Evolutionary conservation across 64 coral and sea anemone species (phyloP).

Genomic region (Dendronephthya gigantea): DNA sequence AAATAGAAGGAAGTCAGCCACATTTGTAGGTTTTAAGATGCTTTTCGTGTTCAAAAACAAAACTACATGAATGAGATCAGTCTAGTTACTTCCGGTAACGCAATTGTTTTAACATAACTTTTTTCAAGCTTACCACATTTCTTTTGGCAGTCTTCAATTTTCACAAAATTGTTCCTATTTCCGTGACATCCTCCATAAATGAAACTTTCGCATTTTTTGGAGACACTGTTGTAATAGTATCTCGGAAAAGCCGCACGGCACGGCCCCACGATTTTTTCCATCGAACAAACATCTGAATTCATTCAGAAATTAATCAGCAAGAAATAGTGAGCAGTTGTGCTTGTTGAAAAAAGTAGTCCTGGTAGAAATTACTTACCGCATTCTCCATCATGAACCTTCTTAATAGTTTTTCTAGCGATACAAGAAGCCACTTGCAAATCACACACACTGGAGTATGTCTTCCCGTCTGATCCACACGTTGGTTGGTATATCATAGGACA

Average conservation of each 20-base stretch:
- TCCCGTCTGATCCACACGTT: neutral
- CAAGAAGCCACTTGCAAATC: too few species aligned
- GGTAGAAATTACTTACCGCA: too few species aligned
- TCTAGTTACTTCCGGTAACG: too few species aligned
- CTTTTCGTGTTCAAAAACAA: too few species aligned
- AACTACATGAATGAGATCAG: too few species aligned
- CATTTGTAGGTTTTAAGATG: too few species aligned
- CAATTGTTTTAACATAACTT: too few species aligned
- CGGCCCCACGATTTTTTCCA: neutral
- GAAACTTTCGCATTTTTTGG: conserved; percentile 5
- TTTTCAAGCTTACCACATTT: neutral
- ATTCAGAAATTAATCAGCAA: too few species aligned
- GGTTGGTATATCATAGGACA: neutral
- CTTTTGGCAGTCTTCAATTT: neutral
- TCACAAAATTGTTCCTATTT: conserved; percentile 14
- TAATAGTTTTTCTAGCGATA: neutral
- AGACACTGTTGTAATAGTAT: neutral
- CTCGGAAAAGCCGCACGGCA: neutral
- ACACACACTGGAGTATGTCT: neutral
- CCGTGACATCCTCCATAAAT: conserved; percentile 23
- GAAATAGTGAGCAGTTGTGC: too few species aligned
- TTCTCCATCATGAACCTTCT: neutral
- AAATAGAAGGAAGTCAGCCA: too few species aligned
- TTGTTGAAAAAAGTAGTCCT: too few species aligned
- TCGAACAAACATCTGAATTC: neutral